phyloP scores from a whole-genome alignment of 2,797 vertebrate genomes.

The Channa striata region DNA sequence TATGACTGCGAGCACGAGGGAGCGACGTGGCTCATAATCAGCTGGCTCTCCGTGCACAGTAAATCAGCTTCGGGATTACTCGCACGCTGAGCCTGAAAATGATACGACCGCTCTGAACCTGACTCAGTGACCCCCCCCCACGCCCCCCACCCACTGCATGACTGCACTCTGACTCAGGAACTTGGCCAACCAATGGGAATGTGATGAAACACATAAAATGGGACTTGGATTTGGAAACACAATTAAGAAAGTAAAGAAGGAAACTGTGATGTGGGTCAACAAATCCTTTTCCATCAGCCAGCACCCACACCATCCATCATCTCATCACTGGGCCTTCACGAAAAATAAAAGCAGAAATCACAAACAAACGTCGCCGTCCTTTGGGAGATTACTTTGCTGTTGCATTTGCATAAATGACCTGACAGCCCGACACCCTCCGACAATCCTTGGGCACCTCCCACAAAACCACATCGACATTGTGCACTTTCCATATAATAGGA shows the following conservation, averaged over 20 bases:
- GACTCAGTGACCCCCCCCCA: no score
- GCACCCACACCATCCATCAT: slow-evolving; percentile 10
- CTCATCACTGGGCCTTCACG: slow-evolving; percentile 36
- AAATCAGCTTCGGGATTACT: no score
- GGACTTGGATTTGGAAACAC: neutral
- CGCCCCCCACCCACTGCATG: no score
- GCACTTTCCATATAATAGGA: slow-evolving; percentile 40
- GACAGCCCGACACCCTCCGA: slow-evolving; percentile 35
- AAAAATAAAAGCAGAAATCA: slow-evolving; percentile 34
- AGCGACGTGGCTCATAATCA: no score
- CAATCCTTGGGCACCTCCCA: slow-evolving; percentile 11
- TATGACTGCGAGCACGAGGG: no score
- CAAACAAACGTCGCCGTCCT: slow-evolving; percentile 13
- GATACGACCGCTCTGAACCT: no score
- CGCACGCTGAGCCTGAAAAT: no score
- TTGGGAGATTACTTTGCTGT: slow-evolving; percentile 38
- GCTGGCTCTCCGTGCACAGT: no score
- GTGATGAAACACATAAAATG: neutral
- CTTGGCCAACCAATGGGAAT: no score
- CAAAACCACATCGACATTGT: neutral
- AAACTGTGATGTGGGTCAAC: slow-evolving; percentile 5
- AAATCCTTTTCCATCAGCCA: slow-evolving; percentile 36
- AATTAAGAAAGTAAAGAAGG: neutral
- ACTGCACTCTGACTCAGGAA: no score
- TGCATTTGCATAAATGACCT: slow-evolving; percentile 43